Evolutionary conservation across 2,888 invertebrate species (phyloP).

Genomic region (Ephialtes manifestator): DNA sequence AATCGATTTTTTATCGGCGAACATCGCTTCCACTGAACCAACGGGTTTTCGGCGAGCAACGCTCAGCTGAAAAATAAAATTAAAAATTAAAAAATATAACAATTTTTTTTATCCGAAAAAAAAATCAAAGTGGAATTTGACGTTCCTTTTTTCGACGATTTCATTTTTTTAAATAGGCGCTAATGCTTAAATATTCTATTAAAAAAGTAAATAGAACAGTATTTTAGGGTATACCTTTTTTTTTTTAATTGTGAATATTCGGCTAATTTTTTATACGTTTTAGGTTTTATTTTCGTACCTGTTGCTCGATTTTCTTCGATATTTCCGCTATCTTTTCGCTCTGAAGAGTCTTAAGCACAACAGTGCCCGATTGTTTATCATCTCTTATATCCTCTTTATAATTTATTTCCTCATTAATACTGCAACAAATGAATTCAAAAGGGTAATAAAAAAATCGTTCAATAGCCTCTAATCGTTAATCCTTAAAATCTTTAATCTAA

Average conservation of each 20-base stretch:
- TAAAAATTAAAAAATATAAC: neutral
- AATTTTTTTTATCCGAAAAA: too few relatives aligned
- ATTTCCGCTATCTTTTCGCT: conserved; percentile 88
- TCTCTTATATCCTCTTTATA: conserved; percentile 56
- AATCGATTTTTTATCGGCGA: conserved; percentile 70
- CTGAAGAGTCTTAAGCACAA: conserved; percentile 86
- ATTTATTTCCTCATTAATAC: conserved; percentile 49
- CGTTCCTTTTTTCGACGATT: neutral
- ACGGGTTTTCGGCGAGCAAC: conserved; percentile 80
- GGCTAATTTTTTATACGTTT: too few relatives aligned
- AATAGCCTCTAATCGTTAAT: conserved; percentile 80
- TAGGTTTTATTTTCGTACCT: conserved; percentile 82
- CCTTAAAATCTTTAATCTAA: conserved; percentile 65
- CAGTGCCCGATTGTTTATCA: conserved; percentile 75
- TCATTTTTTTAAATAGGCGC: too few relatives aligned
- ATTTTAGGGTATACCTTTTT: too few relatives aligned
- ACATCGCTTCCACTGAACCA: conserved; percentile 83
- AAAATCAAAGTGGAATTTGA: too few relatives aligned
- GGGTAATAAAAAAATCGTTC: neutral
- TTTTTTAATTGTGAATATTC: too few relatives aligned
- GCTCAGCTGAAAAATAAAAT: conserved; percentile 73
- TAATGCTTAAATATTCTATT: too few relatives aligned
- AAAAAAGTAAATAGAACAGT: too few relatives aligned
- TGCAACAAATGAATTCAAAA: neutral
- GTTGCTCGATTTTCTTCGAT: conserved; percentile 87